Percentiles rank a stretch among this genome's conserved stretches.
These are phyloP conservation scores for Brachyhypopomus gauderio DNA, from an alignment of 2,113 vertebrate genomes.

Conservation along the genomic window DNA sequence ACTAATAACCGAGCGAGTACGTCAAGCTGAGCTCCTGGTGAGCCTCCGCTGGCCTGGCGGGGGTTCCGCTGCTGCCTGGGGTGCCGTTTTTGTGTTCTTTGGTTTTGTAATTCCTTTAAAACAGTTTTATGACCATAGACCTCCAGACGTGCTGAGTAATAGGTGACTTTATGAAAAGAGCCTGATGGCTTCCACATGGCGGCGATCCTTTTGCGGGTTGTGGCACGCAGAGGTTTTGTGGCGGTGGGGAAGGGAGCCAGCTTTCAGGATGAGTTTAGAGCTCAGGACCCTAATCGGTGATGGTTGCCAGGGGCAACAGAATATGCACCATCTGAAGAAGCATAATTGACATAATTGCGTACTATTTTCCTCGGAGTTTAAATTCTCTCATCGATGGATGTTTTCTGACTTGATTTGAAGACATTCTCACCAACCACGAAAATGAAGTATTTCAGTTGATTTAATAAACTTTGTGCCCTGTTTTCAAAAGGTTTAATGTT, in stretches of 20 bases:
- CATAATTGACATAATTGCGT: background rate
- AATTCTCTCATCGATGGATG: background rate
- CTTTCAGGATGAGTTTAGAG: constrained; percentile 45
- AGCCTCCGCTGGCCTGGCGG: background rate
- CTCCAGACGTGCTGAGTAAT: constrained; percentile 39
- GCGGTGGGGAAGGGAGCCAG: constrained; percentile 39
- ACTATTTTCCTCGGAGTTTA: background rate
- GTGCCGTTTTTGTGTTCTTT: background rate
- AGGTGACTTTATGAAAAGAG: constrained; percentile 53
- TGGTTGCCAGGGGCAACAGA: constrained; percentile 15
- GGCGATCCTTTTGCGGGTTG: constrained; percentile 53
- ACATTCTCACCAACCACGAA: background rate
- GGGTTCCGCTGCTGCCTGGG: background rate
- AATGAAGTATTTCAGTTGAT: background rate
- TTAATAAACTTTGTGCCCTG: background rate
- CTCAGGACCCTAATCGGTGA: background rate
- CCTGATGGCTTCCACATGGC: constrained; percentile 73
- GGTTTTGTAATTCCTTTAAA: constrained; percentile 19
- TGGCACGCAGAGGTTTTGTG: constrained; percentile 50
- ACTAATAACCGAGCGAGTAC: background rate
- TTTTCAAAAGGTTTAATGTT: background rate
- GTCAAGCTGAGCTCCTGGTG: background rate
- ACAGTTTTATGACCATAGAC: constrained; percentile 15
- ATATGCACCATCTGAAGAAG: background rate
- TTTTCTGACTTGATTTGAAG: background rate